These are phyloP conservation scores for Zapus hudsonius DNA, from an alignment of 2,113 vertebrate genomes.

Conservation along the genomic window DNA sequence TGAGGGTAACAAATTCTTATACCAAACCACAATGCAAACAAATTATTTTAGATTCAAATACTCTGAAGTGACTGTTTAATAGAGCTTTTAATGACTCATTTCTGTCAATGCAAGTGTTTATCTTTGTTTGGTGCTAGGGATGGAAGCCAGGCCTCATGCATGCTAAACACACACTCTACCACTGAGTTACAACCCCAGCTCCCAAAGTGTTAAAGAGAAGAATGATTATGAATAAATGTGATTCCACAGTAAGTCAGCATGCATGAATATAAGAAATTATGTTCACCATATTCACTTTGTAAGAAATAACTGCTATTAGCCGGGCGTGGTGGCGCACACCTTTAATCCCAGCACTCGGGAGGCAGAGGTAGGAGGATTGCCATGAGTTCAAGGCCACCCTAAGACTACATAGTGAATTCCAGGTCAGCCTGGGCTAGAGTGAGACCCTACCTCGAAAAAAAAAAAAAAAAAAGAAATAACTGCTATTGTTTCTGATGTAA, in stretches of 20 bases:
- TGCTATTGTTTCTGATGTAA: constrained; percentile 60
- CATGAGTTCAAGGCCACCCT: too few species aligned
- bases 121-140: not conserved
- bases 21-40: not conserved
- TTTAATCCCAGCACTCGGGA: too few species aligned
- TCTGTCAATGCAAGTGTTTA: not conserved
- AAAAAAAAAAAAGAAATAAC: constrained; percentile 69
- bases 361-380: too few species aligned
- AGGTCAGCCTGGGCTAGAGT: too few species aligned
- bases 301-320: constrained; percentile 57
- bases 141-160: not conserved
- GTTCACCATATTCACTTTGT: not conserved
- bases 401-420: too few species aligned
- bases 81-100: constrained; percentile 1
- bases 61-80: not conserved
- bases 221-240: constrained; percentile 10
- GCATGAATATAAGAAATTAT: not conserved
- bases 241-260: not conserved
- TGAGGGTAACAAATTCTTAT: constrained; percentile 22
- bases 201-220: not conserved
- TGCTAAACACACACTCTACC: not conserved
- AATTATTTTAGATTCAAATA: constrained; percentile 23
- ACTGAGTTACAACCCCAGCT: not conserved
- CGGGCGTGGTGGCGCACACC: too few species aligned
- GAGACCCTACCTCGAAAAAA: too few species aligned